Percentiles rank a stretch among this genome's conserved stretches.
Evolutionary conservation across 2,113 vertebrate species (phyloP).

Genomic region (Thinocorus orbignyianus): DNA sequence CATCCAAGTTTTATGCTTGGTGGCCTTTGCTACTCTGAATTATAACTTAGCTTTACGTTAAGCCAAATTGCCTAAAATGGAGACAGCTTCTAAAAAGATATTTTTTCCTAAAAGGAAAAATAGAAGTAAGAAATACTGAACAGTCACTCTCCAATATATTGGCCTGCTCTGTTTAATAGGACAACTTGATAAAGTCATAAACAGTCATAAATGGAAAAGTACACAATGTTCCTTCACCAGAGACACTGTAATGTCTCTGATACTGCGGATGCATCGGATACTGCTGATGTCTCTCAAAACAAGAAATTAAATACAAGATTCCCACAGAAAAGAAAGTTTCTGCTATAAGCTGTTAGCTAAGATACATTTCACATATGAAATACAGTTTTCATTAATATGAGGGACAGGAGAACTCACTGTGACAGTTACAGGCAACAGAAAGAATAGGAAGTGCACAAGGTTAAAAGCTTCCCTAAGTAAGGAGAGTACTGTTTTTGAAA

Average conservation of each 20-base stretch:
- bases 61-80: neutral
- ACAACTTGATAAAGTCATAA: neutral
- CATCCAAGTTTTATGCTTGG: neutral
- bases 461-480: neutral
- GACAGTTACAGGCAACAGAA: neutral
- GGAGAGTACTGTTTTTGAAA: neutral
- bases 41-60: neutral
- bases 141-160: neutral
- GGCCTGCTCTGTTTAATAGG: neutral
- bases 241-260: neutral
- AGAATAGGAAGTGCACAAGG: neutral
- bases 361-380: neutral
- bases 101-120: neutral
- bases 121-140: neutral
- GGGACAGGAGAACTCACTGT: neutral
- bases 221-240: neutral
- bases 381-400: neutral
- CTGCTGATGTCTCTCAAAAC: neutral
- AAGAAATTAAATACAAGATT: neutral
- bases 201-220: neutral
- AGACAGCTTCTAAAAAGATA: neutral
- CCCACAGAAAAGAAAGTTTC: neutral
- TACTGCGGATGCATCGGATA: neutral
- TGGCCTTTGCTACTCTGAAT: neutral
- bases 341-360: neutral